These are phyloP conservation scores for Ranitomeya imitator DNA, from an alignment of 2,113 vertebrate species.

Conservation along the genomic window DNA sequence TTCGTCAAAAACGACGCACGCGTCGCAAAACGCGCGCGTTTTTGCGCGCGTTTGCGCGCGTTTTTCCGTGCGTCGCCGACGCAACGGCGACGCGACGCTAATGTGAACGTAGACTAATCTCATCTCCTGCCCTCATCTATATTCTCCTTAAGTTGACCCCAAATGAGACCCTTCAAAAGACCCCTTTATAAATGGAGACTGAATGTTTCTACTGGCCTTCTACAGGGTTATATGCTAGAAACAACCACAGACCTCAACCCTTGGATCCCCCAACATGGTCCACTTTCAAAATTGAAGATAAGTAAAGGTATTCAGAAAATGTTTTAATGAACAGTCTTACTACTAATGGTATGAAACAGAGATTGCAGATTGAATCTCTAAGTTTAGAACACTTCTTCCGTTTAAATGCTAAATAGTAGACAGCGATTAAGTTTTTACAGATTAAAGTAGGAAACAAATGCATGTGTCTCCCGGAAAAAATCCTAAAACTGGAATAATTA, in stretches of 20 bases:
- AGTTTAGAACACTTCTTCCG: background rate
- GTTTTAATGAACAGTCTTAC: background rate
- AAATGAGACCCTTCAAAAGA: background rate
- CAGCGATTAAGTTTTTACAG: too few relatives aligned
- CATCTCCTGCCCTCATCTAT: background rate
- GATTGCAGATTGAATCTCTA: background rate
- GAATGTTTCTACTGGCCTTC: background rate
- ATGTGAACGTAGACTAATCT: too few relatives aligned
- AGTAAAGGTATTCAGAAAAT: background rate
- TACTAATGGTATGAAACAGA: too few relatives aligned
- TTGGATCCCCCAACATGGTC: background rate
- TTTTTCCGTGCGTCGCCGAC: too few relatives aligned
- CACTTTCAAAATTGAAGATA: background rate
- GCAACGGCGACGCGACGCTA: too few relatives aligned
- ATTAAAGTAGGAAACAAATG: constrained; percentile 17
- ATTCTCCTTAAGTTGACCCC: background rate
- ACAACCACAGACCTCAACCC: background rate
- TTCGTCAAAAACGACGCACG: too few relatives aligned
- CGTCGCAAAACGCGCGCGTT: too few relatives aligned
- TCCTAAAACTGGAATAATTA: constrained; percentile 10
- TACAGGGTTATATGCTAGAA: background rate
- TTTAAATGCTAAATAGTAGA: background rate
- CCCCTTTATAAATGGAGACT: background rate
- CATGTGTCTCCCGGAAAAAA: background rate
- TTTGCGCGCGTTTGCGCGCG: too few relatives aligned